Percentiles rank a stretch among this genome's conserved stretches.
phyloP scores from a whole-genome alignment of 1,140 invertebrate genomes.

The Adoxophyes honmai region DNA sequence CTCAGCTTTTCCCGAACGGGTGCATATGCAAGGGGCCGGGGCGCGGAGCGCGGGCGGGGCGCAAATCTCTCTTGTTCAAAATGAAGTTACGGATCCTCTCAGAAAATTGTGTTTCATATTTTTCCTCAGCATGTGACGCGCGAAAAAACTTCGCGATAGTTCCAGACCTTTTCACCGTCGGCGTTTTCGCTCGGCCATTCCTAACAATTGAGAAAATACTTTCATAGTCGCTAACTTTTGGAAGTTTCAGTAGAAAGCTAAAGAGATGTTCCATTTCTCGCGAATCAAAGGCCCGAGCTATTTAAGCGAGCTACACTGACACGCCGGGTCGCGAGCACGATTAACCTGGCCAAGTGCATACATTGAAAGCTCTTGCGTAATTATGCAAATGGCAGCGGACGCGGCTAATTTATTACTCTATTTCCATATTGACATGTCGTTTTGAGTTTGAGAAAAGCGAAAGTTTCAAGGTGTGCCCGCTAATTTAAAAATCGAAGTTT shows the following conservation, averaged over 20 bases:
- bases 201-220: slow-evolving; percentile 24
- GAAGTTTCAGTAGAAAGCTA: slow-evolving; percentile 24
- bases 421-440: slow-evolving; percentile 40
- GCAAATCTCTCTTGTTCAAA: slow-evolving; percentile 58
- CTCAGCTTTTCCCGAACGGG: slow-evolving; percentile 29
- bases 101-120: slow-evolving; percentile 60
- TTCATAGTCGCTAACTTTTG: slow-evolving; percentile 27
- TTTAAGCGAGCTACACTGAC: slow-evolving; percentile 18
- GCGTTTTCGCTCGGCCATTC: slow-evolving; percentile 25
- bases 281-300: background rate
- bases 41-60: slow-evolving; percentile 20
- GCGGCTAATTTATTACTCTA: slow-evolving; percentile 39
- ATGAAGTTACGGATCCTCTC: slow-evolving; percentile 56
- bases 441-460: slow-evolving; percentile 29
- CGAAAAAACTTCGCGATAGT: slow-evolving; percentile 47
- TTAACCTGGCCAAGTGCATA: slow-evolving; percentile 48
- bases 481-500: slow-evolving; percentile 14
- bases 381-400: slow-evolving; percentile 56
- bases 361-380: slow-evolving; percentile 48
- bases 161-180: slow-evolving; percentile 27
- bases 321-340: slow-evolving; percentile 50
- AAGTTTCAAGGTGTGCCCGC: slow-evolving; percentile 23
- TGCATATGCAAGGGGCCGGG: slow-evolving; percentile 50
- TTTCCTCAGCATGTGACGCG: slow-evolving; percentile 45
- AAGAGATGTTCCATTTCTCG: background rate